phyloP scores from a whole-genome alignment of 2,113 vertebrate species.

The Sinocyclocheilus maitianheensis region DNA sequence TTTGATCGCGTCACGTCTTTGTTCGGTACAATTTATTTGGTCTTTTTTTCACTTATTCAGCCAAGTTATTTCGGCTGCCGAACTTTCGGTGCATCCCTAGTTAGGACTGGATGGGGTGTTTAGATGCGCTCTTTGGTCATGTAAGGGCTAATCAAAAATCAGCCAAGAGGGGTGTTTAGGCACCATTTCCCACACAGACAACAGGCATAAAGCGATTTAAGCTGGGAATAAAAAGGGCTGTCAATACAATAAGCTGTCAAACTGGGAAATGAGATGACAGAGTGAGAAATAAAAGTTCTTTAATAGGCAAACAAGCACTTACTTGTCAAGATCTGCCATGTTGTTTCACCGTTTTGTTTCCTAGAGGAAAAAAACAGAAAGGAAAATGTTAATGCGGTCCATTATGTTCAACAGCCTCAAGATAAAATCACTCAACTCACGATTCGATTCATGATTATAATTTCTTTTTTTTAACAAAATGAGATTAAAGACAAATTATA shows the following conservation, averaged over 20 bases:
- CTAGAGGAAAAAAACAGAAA: constrained; percentile 52
- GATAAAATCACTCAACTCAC: no score
- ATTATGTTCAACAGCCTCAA: background rate
- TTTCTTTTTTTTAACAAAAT: no score
- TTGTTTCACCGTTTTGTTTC: constrained; percentile 63
- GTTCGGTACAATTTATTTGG: no score
- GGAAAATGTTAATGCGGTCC: constrained; percentile 11
- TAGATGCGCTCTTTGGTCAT: background rate
- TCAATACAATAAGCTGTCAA: background rate
- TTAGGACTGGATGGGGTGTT: background rate
- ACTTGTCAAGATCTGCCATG: constrained; percentile 99
- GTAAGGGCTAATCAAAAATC: background rate
- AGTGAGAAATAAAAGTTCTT: background rate
- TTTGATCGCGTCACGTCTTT: no score
- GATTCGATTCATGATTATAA: no score
- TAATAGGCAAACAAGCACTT: constrained; percentile 69
- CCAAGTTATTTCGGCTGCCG: no score
- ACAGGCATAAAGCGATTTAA: background rate
- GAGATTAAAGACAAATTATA: no score
- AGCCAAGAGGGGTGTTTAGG: background rate
- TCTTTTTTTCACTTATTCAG: no score
- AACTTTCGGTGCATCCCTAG: no score
- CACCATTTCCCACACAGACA: background rate
- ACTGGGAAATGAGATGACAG: background rate
- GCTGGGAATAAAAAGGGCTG: background rate